These are phyloP conservation scores for Loxodonta africana DNA, from an alignment of 2,113 vertebrate species.

Conservation along the genomic window DNA sequence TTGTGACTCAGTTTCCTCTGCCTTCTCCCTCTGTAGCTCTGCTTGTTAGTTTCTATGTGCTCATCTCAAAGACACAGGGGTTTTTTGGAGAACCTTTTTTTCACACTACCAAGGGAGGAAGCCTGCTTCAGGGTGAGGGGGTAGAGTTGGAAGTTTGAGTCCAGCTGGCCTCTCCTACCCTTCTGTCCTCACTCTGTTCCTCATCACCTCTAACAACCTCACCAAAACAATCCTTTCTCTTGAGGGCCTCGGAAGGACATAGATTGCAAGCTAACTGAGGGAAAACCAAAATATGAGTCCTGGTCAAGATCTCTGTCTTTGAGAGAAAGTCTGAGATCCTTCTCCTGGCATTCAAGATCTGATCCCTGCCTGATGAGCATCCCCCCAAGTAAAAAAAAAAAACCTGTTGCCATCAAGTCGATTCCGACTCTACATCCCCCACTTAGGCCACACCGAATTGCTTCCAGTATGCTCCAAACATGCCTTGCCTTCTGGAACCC, in stretches of 20 bases:
- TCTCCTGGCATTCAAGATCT: neutral
- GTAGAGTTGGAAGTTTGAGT: neutral
- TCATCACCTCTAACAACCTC: neutral
- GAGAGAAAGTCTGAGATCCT: constrained; percentile 32
- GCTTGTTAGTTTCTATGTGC: neutral
- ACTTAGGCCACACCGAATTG: neutral
- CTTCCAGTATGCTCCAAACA: neutral
- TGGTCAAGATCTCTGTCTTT: constrained; percentile 21
- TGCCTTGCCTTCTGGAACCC: neutral
- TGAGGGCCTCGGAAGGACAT: neutral
- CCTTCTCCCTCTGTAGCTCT: neutral
- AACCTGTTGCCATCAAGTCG: too few relatives aligned
- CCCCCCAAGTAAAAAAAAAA: too few relatives aligned
- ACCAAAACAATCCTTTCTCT: constrained; percentile 47
- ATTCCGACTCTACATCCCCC: neutral
- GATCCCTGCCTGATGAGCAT: neutral
- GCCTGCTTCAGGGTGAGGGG: neutral
- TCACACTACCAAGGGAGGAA: neutral
- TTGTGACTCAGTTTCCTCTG: neutral
- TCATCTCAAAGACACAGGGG: neutral
- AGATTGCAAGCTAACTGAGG: neutral
- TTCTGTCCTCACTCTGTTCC: neutral
- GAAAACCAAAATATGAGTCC: constrained; percentile 4
- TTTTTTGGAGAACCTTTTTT: neutral
- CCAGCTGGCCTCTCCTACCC: neutral